Percentiles rank a stretch among this genome's conserved stretches.
These are phyloP conservation scores for Hymenochirus boettgeri DNA, from an alignment of 2,113 vertebrate species.

Conservation along the genomic window DNA sequence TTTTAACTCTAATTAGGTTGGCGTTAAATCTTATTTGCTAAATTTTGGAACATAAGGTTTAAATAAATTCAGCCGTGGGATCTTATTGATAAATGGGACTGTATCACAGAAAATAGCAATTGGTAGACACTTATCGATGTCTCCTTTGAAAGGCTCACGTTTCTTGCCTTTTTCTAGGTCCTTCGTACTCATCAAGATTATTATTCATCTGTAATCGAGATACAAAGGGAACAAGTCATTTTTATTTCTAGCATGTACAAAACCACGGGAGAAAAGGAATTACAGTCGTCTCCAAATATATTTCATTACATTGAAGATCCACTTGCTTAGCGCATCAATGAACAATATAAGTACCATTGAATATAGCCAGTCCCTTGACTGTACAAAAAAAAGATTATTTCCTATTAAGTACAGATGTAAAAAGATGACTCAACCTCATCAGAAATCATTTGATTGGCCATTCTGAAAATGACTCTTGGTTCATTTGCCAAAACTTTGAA, in stretches of 20 bases:
- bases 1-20: too few relatives aligned
- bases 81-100: neutral
- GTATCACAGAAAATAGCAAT: neutral
- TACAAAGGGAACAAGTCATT: neutral
- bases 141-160: slow-evolving; percentile 27
- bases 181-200: slow-evolving; percentile 6
- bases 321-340: too few relatives aligned
- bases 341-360: too few relatives aligned
- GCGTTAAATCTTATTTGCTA: neutral
- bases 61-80: neutral
- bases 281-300: neutral
- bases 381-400: too few relatives aligned
- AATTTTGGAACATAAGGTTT: neutral
- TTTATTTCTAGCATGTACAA: neutral
- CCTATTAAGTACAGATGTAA: too few relatives aligned
- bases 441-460: neutral
- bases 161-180: slow-evolving; percentile 6
- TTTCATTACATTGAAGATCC: too few relatives aligned
- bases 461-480: neutral
- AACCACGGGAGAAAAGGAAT: neutral
- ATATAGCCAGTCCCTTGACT: too few relatives aligned
- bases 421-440: neutral
- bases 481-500: too few relatives aligned
- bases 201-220: slow-evolving; percentile 16
- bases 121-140: slow-evolving; percentile 36